Conservation (phyloP, 2,113 vertebrate genomes). For the Semnornis frantzii region DNA sequence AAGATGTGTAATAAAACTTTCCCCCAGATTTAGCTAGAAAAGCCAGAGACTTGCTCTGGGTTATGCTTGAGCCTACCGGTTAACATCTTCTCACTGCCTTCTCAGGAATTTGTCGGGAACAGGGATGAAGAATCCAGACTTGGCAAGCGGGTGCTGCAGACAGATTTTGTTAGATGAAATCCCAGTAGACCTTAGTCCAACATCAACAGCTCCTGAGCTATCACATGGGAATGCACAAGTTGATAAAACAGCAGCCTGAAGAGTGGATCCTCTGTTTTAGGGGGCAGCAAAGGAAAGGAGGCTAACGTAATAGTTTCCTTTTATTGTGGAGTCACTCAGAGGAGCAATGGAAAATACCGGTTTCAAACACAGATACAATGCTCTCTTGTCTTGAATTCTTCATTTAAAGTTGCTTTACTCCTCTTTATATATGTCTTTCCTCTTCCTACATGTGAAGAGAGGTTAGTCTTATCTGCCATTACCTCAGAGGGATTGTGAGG, state of each 20-base stretch:
- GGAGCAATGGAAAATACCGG: not conserved
- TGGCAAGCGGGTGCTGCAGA: conserved; percentile 56
- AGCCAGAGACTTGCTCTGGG: not conserved
- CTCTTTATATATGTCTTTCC: not conserved
- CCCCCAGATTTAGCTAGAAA: not conserved
- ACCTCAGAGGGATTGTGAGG: conserved; percentile 44
- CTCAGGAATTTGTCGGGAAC: not conserved
- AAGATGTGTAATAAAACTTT: not conserved
- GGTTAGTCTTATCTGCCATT: conserved; percentile 40
- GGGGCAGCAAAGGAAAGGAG: conserved; percentile 6
- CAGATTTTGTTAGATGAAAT: conserved; percentile 62
- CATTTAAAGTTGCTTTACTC: not conserved
- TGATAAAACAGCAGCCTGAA: conserved; percentile 46
- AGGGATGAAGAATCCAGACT: conserved; percentile 46
- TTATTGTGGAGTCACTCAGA: not conserved
- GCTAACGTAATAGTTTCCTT: not conserved
- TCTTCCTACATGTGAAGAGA: conserved; percentile 5
- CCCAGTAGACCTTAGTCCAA: conserved; percentile 45
- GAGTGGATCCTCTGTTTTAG: conserved; percentile 38
- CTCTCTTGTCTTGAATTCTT: not conserved
- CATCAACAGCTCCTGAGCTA: conserved; percentile 61
- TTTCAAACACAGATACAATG: not conserved
- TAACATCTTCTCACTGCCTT: not conserved
- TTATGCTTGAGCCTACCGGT: not conserved
- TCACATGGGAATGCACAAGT: conserved; percentile 50